Base-by-base conservation (phyloP, 2,888 invertebrate genomes). In the Agrotis clavis region DNA sequence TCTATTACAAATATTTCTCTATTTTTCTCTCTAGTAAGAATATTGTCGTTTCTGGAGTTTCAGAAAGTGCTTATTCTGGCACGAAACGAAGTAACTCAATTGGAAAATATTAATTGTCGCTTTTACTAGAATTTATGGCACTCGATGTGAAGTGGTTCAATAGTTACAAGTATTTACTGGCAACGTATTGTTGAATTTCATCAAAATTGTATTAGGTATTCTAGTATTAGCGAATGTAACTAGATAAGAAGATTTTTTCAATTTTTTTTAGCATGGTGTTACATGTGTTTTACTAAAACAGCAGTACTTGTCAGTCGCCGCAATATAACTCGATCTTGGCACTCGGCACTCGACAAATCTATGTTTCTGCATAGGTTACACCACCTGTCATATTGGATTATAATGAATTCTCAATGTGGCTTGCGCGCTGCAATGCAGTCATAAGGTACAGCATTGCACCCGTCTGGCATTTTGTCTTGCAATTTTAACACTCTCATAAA, bases 401-500 rank as follows among this genome's bases (percentile, higher is more conserved):
- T 57, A 68, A 80, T 57, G 51, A 56, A 64, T 65, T 60, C 48
- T 47, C 41, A 53, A 77, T 50, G 54, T 56, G 14, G 41, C 67
- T 41, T 71, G 71, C 56, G 47, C 65, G 41, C 13, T 51, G 35
- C 56, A 61, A 67, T 79, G 48, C 73, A 66, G 35, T 35, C 7
- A 66, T 57, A 48, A n/a, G 21, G 30, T 74, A 64, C 59, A 79
- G 54, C 79, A 45, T 13, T 62, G 65, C 62, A 77, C 47, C 48
- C 57, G 74, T 79, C 79, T 79, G 35, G 57, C 41, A 72, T 59
- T n/a, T 53, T 45, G 76, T 79, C 65, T 77, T 64, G n/a, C 61
- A 57, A 79, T 66, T 71, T 53, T 53, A 62, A 79, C 41, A 59
- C 41, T 57, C n/a, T 30, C 0, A 51, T 79, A 66, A 79, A 72